Conservation (phyloP, 2,888 invertebrate species). For the Sisyra nigra region DNA sequence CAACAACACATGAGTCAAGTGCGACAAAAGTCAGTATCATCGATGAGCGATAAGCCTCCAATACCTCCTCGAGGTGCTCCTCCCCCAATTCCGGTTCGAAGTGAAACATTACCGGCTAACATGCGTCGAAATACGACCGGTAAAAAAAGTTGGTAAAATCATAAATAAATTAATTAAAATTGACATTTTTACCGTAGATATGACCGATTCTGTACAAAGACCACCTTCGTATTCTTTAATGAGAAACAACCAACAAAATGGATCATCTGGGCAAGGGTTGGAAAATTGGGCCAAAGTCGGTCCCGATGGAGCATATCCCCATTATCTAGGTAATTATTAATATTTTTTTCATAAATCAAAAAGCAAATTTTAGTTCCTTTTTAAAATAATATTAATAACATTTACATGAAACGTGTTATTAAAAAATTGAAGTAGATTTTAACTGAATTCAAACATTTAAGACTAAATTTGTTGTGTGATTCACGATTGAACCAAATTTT, state of each 20-base stretch:
- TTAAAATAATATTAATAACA: no score
- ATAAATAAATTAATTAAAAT: no score
- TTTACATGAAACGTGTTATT: no score
- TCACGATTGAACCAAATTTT: no score
- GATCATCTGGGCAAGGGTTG: background rate
- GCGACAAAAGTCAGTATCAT: constrained; percentile 18
- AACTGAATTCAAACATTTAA: no score
- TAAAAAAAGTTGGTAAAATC: constrained; percentile 11
- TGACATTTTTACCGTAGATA: constrained; percentile 1
- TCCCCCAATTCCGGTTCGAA: constrained; percentile 31
- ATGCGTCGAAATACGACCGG: constrained; percentile 18
- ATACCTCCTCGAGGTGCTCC: constrained; percentile 41
- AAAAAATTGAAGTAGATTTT: no score
- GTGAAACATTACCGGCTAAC: constrained; percentile 19
- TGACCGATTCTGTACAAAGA: constrained; percentile 3
- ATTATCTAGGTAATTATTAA: background rate
- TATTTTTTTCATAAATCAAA: background rate
- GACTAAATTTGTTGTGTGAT: no score
- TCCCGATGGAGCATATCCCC: background rate
- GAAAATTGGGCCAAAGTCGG: no score
- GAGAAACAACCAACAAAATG: background rate
- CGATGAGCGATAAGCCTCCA: constrained; percentile 33
- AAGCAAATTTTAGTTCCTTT: background rate
- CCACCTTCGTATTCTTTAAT: background rate
- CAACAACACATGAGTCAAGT: constrained; percentile 26